Evolutionary conservation across 2,888 invertebrate species (phyloP).

Genomic region (Plebejus anna): DNA sequence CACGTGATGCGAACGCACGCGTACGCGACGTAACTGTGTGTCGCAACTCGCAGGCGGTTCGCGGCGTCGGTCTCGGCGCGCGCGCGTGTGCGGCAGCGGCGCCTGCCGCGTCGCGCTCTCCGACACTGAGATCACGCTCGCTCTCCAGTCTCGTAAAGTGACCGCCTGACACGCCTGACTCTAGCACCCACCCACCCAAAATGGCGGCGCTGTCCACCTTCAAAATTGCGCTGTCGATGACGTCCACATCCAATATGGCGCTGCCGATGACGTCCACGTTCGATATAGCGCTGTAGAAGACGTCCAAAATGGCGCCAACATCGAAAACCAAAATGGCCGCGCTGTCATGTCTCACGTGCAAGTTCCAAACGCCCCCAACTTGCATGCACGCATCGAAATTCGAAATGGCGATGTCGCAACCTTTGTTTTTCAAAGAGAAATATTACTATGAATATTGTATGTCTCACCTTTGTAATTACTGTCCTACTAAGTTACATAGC

Average conservation of each 20-base stretch:
- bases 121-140: conserved; percentile 77
- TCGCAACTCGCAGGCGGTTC: conserved; percentile 64
- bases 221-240: background rate
- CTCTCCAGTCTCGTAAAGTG: conserved; percentile 79
- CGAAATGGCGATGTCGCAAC: conserved; percentile 5
- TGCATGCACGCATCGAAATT: background rate
- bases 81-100: conserved; percentile 66
- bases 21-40: conserved; percentile 22
- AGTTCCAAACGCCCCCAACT: background rate
- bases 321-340: background rate
- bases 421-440: background rate
- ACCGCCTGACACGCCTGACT: conserved; percentile 61
- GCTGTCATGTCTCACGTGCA: background rate
- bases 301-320: background rate
- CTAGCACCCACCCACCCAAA: conserved; percentile 35
- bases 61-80: conserved; percentile 73
- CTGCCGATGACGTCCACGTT: background rate
- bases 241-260: background rate
- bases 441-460: conserved; percentile 1
- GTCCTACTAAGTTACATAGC: background rate
- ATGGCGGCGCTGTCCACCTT: background rate
- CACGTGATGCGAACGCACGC: conserved; percentile 20
- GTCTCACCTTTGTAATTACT: background rate
- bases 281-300: background rate
- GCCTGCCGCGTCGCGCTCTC: conserved; percentile 57